Conservation (phyloP, 1,140 invertebrate species). For the Oscheius sp. region DNA sequence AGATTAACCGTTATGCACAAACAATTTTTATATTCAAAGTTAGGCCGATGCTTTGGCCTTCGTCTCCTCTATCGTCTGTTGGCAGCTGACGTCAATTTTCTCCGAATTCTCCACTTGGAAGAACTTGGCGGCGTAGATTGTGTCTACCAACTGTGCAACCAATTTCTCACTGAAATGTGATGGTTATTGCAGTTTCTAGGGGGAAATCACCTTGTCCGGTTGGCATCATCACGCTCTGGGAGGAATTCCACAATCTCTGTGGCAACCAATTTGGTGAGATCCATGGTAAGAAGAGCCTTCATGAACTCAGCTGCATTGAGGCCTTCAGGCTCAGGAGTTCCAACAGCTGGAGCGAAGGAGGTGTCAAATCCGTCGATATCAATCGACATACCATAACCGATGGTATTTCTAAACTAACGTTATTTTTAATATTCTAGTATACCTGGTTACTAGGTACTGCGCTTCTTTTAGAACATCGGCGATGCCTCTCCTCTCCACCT, state of each 20-base stretch:
- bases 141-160: constrained; percentile 17
- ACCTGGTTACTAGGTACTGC: constrained; percentile 32
- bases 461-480: constrained; percentile 49
- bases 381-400: constrained; percentile 50
- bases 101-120: constrained; percentile 30
- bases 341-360: constrained; percentile 51
- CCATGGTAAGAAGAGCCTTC: constrained; percentile 40
- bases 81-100: background rate
- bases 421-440: background rate
- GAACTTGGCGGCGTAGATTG: constrained; percentile 33
- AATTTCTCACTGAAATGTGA: constrained; percentile 32
- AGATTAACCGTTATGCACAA: no score
- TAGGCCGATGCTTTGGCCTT: no score
- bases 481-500: constrained; percentile 46
- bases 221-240: constrained; percentile 45
- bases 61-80: background rate
- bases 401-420: constrained; percentile 39
- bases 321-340: constrained; percentile 47
- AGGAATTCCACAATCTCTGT: constrained; percentile 55
- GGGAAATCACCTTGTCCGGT: constrained; percentile 27
- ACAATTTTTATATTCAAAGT: no score
- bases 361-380: constrained; percentile 53
- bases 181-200: background rate
- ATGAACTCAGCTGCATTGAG: constrained; percentile 50
- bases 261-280: constrained; percentile 44